Percentiles rank a stretch among this genome's conserved stretches.
Conservation (phyloP, 2,113 vertebrate genomes). For the Callipepla californica region DNA sequence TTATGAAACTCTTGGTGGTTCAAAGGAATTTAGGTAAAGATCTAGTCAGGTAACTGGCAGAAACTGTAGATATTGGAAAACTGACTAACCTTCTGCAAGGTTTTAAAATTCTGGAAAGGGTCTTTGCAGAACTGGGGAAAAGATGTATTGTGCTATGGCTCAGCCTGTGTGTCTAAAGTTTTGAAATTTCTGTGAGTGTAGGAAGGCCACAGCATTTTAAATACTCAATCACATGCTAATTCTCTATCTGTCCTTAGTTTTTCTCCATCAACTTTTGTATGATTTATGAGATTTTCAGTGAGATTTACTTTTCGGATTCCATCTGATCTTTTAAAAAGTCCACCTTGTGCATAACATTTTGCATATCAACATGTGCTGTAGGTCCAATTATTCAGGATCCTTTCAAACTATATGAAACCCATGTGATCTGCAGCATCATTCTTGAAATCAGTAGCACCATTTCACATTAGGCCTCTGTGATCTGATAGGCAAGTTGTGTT, state of each 20-base stretch:
- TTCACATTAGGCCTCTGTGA: neutral
- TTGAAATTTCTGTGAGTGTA: neutral
- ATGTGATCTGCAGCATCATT: neutral
- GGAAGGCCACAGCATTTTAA: neutral
- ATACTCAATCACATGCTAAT: neutral
- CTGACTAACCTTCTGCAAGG: neutral
- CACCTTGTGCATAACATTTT: neutral
- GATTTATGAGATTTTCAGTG: neutral
- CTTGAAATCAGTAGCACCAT: neutral
- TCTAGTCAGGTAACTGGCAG: neutral
- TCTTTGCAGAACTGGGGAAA: neutral
- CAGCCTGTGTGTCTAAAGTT: neutral
- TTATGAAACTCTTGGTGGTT: neutral
- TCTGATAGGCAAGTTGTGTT: neutral
- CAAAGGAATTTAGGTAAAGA: neutral
- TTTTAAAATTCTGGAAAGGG: neutral
- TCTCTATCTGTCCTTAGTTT: neutral
- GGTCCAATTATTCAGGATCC: neutral
- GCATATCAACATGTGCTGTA: neutral
- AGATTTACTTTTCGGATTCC: neutral
- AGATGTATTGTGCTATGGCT: neutral
- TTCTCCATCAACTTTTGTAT: neutral
- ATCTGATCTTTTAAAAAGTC: neutral
- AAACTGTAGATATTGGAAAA: neutral
- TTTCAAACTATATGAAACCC: neutral